Percentiles rank a stretch among this genome's conserved stretches.
Evolutionary conservation across 2,113 vertebrate species (phyloP).

Genomic region (Heteronetta atricapilla): DNA sequence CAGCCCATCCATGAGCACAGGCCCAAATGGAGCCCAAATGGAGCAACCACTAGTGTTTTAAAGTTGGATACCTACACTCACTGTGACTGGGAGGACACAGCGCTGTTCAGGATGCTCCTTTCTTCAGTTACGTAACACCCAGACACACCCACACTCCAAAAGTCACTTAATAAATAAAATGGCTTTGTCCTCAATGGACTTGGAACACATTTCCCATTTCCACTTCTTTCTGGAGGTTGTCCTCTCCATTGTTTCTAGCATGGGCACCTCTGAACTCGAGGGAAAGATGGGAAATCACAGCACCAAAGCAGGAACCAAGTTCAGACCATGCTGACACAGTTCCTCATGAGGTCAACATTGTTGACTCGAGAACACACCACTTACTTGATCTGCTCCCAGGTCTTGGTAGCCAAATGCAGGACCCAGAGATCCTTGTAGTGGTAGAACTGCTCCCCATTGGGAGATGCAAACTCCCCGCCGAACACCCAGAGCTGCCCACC

Average conservation of each 20-base stretch:
- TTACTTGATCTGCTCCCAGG: conserved; percentile 97
- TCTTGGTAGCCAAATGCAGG: conserved; percentile 88
- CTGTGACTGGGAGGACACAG: neutral
- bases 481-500: conserved; percentile 97
- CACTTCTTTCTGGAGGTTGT: neutral
- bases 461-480: conserved; percentile 95
- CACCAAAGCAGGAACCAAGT: neutral
- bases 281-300: neutral
- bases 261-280: neutral
- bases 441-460: conserved; percentile 94
- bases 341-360: neutral
- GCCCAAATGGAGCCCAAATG: neutral
- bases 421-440: conserved; percentile 99
- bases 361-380: neutral
- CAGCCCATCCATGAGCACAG: neutral
- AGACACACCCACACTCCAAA: neutral
- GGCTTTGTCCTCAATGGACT: neutral
- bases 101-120: neutral
- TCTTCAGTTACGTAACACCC: neutral
- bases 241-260: neutral
- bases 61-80: neutral
- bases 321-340: neutral
- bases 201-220: neutral
- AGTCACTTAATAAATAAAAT: neutral
- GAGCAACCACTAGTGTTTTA: neutral